Percentiles rank a stretch among this genome's conserved stretches.
Conservation (phyloP, 2,888 invertebrate species). For the Drosophila nr. fundita region DNA sequence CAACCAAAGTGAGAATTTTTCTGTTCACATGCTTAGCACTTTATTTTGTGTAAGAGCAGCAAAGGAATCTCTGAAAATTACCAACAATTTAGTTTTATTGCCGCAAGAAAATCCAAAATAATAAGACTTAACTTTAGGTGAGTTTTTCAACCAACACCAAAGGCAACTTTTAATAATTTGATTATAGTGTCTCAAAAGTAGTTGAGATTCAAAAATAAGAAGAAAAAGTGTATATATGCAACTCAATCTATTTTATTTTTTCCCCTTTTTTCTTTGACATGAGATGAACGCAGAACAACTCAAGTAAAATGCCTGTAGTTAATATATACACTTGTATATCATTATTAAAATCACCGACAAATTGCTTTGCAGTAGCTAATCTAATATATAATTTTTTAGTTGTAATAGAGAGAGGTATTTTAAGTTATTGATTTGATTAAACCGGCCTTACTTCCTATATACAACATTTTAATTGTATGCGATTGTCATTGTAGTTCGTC, state of each 20-base stretch:
- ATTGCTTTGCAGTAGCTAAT: not conserved
- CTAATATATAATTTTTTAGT: not conserved
- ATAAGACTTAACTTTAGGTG: not conserved
- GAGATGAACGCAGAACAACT: not conserved
- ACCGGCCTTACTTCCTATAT: not conserved
- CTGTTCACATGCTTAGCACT: slow-evolving; percentile 1
- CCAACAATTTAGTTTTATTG: not conserved
- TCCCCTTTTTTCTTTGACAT: not conserved
- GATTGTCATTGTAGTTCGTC: not conserved
- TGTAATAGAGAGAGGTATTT: not conserved
- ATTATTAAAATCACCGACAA: not conserved
- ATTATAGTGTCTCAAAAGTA: not conserved
- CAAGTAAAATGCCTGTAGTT: not conserved
- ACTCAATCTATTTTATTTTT: not conserved
- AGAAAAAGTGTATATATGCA: too few relatives aligned
- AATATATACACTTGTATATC: not conserved
- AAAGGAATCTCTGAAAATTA: not conserved
- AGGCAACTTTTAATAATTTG: not conserved
- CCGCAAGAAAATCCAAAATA: not conserved
- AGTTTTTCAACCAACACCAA: not conserved
- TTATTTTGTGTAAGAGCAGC: not conserved
- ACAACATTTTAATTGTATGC: not conserved
- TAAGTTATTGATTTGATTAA: not conserved
- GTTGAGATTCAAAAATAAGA: not conserved
- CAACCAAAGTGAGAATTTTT: not conserved